Base-by-base conservation (phyloP, 1,140 invertebrate species). In the Bombyx mori region DNA sequence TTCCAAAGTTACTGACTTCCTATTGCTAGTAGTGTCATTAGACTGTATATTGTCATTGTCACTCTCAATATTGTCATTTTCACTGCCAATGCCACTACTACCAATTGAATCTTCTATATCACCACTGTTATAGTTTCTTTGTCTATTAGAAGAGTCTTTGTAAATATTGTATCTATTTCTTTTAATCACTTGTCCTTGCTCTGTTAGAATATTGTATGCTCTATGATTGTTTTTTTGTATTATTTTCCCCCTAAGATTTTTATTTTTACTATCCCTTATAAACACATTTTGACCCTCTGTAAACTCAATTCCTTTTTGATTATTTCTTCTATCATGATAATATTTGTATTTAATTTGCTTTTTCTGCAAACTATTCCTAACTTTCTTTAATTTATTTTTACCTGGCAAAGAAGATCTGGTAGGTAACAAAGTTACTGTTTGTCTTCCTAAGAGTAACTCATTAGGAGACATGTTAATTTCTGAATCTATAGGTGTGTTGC, bases 401-500 rank as follows among this genome's bases (percentile, higher is more conserved):
- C 9, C 2, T 10, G 10, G 47, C 22, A 6, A 10, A 6, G 22
- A 6, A 48, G 10, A 7, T 5, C 10, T 5, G 22, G 47, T 10
- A 12, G 22, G 22, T 48, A 48, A 48, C 6, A 18, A 48, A 48
- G 10, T 48, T 48, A 48, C 47, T 48, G 10, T 6, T 12, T 48
- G 47, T 7, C 6, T 48, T 48, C 47, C 10, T 48, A 12, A 7
- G 47, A 18, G 22, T 10, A 48, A 12, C 10, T 10, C 9, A 10
- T 48, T 48, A 12, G 10, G 12, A 18, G 12, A 18, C 12, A 18
- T 18, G 12, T 18, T 18, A 18, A 18, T 18, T 18, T 18, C 12
- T 6, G 10, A 12, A 52, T 52, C 51, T 60, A 18, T 49, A 7
- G 58, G 58, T 49, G 58, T 60, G 44, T 54, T 60, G 35, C 58